Evolutionary conservation across 2,797 vertebrate species (phyloP).

Genomic region (Danio jaintianensis): DNA sequence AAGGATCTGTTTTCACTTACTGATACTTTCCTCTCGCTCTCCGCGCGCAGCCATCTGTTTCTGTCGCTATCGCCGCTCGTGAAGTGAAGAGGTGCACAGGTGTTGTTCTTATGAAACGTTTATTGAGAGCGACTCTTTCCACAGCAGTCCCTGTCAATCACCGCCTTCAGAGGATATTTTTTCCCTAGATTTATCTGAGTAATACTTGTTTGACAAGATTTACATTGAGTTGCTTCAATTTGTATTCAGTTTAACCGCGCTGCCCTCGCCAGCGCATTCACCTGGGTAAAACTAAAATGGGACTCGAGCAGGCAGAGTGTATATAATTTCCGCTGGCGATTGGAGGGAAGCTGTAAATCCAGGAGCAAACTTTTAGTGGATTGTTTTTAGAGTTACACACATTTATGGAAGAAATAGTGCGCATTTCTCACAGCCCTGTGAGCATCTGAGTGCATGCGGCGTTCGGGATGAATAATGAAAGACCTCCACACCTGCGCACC

Average conservation of each 20-base stretch:
- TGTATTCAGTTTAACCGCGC: constrained; percentile 8
- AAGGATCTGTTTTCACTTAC: constrained; percentile 36
- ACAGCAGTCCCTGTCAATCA: constrained; percentile 38
- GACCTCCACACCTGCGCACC: neutral
- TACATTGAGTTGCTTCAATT: constrained; percentile 38
- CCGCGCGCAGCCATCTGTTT: constrained; percentile 25
- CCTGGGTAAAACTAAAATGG: constrained; percentile 8
- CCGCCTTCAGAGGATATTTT: constrained; percentile 20
- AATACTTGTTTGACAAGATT: constrained; percentile 42
- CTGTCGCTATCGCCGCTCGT: neutral
- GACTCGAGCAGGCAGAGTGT: neutral
- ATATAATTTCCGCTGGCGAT: constrained; percentile 6
- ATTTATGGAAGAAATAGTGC: constrained; percentile 8
- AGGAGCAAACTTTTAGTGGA: neutral
- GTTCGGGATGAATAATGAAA: constrained; percentile 39
- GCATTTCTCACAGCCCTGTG: constrained; percentile 11
- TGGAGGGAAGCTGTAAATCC: constrained; percentile 24
- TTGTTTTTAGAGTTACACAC: constrained; percentile 18
- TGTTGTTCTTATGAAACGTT: constrained; percentile 29
- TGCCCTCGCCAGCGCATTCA: constrained; percentile 11
- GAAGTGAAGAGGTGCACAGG: constrained; percentile 14
- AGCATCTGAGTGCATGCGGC: constrained; percentile 23
- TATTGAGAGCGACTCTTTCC: neutral
- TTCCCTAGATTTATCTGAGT: constrained; percentile 11
- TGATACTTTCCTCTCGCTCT: neutral